Base-by-base conservation (phyloP, 1,140 invertebrate genomes). In the Cryptotermes secundus region DNA sequence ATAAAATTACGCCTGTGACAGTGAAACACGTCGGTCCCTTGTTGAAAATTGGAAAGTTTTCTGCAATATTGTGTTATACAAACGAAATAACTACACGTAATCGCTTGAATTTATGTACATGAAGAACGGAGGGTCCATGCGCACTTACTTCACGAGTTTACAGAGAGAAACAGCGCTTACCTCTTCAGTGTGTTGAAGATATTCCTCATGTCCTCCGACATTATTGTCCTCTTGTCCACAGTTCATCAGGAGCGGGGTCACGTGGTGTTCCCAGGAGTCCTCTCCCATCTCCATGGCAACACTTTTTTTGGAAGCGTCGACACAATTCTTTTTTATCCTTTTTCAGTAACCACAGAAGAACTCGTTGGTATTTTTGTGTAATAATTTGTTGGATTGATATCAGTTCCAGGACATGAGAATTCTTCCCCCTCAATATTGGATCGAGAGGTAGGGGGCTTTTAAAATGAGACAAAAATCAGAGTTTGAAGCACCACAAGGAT, bases 221-320 rank as follows among this genome's bases (percentile, higher is more conserved):
- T 31, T 31, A 10, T 79, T 72, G 42, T 83, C 85, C 31, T 59
- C 81, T 6, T 53, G 53, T 34, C 24, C 82, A 36, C 82, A 83
- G 31, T 79, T 80, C 38, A 85, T 79, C 82, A 83, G 79, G 26
- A 85, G 82, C 82, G 83, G 83, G 16, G 85, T 35, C 79, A 85
- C 85, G 85, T 85, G 84, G 65, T 84, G 53, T 82, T 85, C 85
- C 85, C 85, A 85, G 19, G 85, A 84, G 36, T 85, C 84, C 16
- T 85, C 85, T 34, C 42, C 84, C 82, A 85, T 85, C 45, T 85
- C 85, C 85, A 85, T 85, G 59, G 45, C 42, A 49, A 42, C 80
- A 36, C 53, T 81, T 3, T 72, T 72, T 49, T 31, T 72, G n/a
- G 59, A 31, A 72, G 6, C 26, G 59, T 72, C 59, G 31, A 59